Evolutionary conservation across 2,797 vertebrate genomes (phyloP).

Genomic region (Spatula versicolor): DNA sequence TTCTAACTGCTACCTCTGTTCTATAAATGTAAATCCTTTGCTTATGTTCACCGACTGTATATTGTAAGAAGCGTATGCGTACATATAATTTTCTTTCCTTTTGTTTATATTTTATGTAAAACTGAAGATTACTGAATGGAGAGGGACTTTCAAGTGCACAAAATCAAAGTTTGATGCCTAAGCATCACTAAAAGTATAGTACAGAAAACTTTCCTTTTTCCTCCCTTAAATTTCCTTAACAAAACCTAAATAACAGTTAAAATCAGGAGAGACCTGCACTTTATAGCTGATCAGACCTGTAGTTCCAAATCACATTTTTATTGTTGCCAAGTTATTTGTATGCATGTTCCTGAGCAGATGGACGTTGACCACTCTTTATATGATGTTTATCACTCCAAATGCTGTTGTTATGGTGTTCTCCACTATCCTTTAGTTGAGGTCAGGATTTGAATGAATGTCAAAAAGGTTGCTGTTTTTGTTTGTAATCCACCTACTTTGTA

Average conservation of each 20-base stretch:
- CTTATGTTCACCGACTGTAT: background rate
- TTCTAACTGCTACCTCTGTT: background rate
- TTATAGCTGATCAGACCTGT: background rate
- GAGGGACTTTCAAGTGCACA: background rate
- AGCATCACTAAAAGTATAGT: background rate
- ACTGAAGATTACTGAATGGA: background rate
- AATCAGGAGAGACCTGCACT: background rate
- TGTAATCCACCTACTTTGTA: background rate
- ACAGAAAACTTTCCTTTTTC: background rate
- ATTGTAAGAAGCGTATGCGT: background rate
- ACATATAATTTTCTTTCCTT: too few relatives aligned
- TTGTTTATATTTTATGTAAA: background rate
- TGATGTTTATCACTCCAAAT: background rate
- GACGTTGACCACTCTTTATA: background rate
- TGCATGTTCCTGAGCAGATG: background rate
- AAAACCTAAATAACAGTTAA: background rate
- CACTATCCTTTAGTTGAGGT: background rate
- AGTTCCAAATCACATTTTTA: background rate
- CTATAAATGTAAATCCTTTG: background rate
- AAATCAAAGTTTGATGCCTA: background rate
- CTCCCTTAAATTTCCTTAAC: background rate
- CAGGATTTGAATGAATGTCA: fast-evolving
- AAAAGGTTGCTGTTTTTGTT: background rate
- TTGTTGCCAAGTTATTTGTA: background rate
- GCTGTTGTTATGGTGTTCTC: background rate